Evolutionary conservation across 2,888 invertebrate species (phyloP), one percentile per base, ranked within the genome.

Genomic region (Diloba caeruleocephala): DNA sequence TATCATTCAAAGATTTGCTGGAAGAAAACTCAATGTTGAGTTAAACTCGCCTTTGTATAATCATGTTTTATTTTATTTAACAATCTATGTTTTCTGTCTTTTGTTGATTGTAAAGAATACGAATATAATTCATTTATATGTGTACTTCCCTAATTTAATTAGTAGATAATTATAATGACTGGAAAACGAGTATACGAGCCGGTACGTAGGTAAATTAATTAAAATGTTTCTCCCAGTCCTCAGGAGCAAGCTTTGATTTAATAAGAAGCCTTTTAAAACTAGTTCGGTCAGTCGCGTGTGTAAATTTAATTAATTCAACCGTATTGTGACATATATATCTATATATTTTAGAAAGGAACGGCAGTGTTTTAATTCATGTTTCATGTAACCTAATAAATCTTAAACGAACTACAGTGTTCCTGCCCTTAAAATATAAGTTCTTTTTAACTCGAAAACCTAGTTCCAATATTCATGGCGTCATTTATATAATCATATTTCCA

Each of bases 301-400:
- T 63, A 71, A 78, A 78, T 79, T 77, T 77, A 81, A 81, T 80
- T 79, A 81, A 76, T 77, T 76, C 42, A 71, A 48, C 46, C 51
- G 65, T 69, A 73, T 69, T 65, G 54, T 62, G 34, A 50, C 52
- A n/a, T n/a, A n/a, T n/a, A n/a, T 46, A 14, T 32, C 12, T 56
- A 58, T 21, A 7, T 46, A 48, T 43, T 54, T 51, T 39, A 10
- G 9, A 48, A 41, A 46, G 41, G 38, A 48, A 60, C 15, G 17
- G 42, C 7, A 32, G 17, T 9, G 28, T 28, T 61, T 3, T 17
- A 17, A 2, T 17, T 5, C 3, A 17, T 2, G 17, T 17, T 17
- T 17, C 2, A 17, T 17, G 17, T 17, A 17, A 5, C 2, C 17
- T 2, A 3, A 17, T 5, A 2, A 3, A 17, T 5, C 5, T 21